phyloP scores from a whole-genome alignment of 1,140 invertebrate species.

The Drusus annulatus region DNA sequence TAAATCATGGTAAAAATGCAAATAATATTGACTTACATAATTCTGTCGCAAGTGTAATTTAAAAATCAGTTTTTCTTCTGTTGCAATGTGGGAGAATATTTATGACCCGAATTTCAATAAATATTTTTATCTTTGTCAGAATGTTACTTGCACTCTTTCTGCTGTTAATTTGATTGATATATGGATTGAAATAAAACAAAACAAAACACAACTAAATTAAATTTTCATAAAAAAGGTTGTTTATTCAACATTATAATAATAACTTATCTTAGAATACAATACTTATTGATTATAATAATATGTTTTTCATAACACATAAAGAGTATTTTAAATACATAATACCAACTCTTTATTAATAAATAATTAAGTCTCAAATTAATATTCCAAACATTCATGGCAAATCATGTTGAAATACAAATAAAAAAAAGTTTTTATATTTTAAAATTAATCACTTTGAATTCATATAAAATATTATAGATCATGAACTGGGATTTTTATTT shows the following conservation, averaged over 20 bases:
- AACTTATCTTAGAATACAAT: constrained; percentile 27
- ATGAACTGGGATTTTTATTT: not conserved
- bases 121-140: too few relatives aligned
- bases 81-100: too few relatives aligned
- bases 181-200: too few relatives aligned
- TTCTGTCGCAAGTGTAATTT: too few relatives aligned
- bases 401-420: not conserved
- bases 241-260: constrained; percentile 33
- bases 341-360: constrained; percentile 21
- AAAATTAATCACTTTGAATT: not conserved
- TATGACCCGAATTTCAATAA: too few relatives aligned
- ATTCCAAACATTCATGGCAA: constrained; percentile 23
- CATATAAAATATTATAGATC: not conserved
- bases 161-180: too few relatives aligned
- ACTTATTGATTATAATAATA: constrained; percentile 33
- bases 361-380: constrained; percentile 15
- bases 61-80: too few relatives aligned
- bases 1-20: too few relatives aligned
- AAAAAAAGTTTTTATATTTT: not conserved
- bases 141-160: too few relatives aligned
- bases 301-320: constrained; percentile 12
- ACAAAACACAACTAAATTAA: constrained; percentile 1
- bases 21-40: too few relatives aligned
- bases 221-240: constrained; percentile 22
- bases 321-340: constrained; percentile 35